Evolutionary conservation across 2,113 vertebrate species (phyloP), one percentile per base, ranked within the genome.

Genomic region (Leptocoma aspasia): DNA sequence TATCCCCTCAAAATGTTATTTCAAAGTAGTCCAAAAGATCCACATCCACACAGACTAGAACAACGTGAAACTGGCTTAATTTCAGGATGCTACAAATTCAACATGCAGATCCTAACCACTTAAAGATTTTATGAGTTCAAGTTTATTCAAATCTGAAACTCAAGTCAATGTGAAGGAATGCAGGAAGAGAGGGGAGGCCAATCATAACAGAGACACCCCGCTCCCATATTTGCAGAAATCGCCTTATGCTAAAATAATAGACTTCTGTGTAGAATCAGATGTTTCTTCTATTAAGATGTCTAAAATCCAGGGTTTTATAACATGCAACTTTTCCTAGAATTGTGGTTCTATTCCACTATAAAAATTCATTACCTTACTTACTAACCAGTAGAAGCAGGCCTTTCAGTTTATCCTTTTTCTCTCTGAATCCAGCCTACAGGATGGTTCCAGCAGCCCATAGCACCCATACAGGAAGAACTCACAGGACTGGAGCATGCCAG

Each of bases 241-340:
- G 2, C n/a, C 26, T 90, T 89, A 50, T 93, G 59, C 63, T 87
- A 54, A 91, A 92, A 81, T 89, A 94, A 89, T 49, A 79, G 33
- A 68, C 3, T 72, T 68, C 75, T 87, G 33, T 91, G 47, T 47
- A 72, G 73, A 69, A 17, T 66, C 65, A 94, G 39, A 53, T 95
- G 71, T 87, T 94, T 85, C 63, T 92, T 87, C 78, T 95, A 26
- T 94, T 89, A 92, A 53, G 21, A 49, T 66, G 18, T 76, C 71
- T 82, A n/a, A 78, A 82, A 64, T 1, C 1, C 31, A 72, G 0
- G 1, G 4, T 30, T 82, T 94, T 92, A 76, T 69, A 75, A 45
- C n/a, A 69, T 61, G 45, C 28, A 76, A 18, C 45, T 91, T 82
- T 75, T 61, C 66, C 50, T 79, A 69, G 57, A 61, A 86, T 44